These are phyloP conservation scores for Melinopterus prodromus DNA, from an alignment of 2,888 invertebrate genomes.

Conservation along the genomic window DNA sequence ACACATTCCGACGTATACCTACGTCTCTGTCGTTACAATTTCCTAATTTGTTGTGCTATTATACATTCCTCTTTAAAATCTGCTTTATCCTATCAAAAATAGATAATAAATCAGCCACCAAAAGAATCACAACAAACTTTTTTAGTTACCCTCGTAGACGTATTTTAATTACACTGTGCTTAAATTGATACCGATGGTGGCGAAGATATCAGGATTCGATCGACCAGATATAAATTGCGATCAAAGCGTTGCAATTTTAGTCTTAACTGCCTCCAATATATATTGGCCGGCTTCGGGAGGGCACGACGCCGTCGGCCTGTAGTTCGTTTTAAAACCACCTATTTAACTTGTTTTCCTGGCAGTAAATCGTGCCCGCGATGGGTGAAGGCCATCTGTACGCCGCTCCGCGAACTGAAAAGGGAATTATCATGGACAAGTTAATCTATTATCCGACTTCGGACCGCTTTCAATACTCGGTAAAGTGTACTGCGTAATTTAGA, in stretches of 20 bases:
- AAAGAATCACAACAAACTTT: too few relatives aligned
- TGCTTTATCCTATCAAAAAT: too few relatives aligned
- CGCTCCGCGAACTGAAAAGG: slow-evolving; percentile 33
- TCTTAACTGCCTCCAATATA: slow-evolving; percentile 32
- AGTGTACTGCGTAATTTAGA: neutral
- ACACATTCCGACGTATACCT: too few relatives aligned
- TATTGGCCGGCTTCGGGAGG: slow-evolving; percentile 28
- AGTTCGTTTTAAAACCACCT: slow-evolving; percentile 37
- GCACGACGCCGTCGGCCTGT: slow-evolving; percentile 15
- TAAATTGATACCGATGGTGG: neutral
- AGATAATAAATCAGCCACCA: too few relatives aligned
- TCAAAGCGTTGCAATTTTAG: slow-evolving; percentile 31
- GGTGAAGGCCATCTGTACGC: slow-evolving; percentile 27
- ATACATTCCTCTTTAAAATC: too few relatives aligned
- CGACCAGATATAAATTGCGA: slow-evolving; percentile 30
- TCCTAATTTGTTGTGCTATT: too few relatives aligned
- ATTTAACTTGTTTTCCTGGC: slow-evolving; percentile 38
- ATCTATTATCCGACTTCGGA: slow-evolving; percentile 29
- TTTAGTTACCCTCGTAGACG: too few relatives aligned
- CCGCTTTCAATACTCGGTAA: slow-evolving; percentile 10
- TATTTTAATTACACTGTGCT: neutral
- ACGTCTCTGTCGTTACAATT: too few relatives aligned
- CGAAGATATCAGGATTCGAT: neutral
- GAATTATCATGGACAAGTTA: slow-evolving; percentile 34
- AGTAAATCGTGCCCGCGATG: slow-evolving; percentile 30